Base-by-base conservation (phyloP, 2,888 invertebrate genomes). In the Timema podura region DNA sequence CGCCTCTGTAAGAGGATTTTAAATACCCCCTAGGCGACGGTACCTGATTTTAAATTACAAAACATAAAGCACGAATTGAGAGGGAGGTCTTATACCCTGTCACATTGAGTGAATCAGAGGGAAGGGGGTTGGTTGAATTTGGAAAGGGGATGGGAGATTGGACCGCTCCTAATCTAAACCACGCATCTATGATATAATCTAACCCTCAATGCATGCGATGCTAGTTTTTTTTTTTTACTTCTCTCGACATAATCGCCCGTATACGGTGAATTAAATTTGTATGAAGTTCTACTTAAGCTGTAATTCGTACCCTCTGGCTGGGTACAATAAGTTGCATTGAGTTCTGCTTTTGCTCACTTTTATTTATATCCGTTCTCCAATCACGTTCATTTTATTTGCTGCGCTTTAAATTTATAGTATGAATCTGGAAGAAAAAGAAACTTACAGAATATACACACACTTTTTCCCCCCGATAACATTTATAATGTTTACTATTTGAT, bases 1-100 rank as follows among this genome's bases (percentile, higher is more conserved):
- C 70, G 70, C 70, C 70, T 70, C 45, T 65, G 15, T 70, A 70
- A 70, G 70, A 70, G 70, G 70, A 70, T 70, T 70, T 70, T 66
- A 70, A 67, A 66, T 61, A 30, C 65, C 69, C 30, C 51, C 47
- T 7, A 64, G 9, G 13, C 70, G 44, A 44, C 16, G 61, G 61
- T 61, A 61, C 61, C 61, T 61, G 61, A 61, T 61, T 61, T 61
- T 61, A 61, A 61, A 61, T 61, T 61, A 61, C 61, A 61, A 61
- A 30, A 61, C 44, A 61, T 61, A 61, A 61, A 61, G 61, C 11
- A 61, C 11, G 61, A 61, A 61, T 61, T 45, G 61, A 30, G 57
- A 57, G n/a, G 30, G 13, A 13, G n/a, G 30, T 5, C 7, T 10
- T 11, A 61, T 30, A 45, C 44, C 11, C 45, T 11, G 44, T 30